phyloP scores from a whole-genome alignment of 2,797 vertebrate species.

The Telmatherina bonti region DNA sequence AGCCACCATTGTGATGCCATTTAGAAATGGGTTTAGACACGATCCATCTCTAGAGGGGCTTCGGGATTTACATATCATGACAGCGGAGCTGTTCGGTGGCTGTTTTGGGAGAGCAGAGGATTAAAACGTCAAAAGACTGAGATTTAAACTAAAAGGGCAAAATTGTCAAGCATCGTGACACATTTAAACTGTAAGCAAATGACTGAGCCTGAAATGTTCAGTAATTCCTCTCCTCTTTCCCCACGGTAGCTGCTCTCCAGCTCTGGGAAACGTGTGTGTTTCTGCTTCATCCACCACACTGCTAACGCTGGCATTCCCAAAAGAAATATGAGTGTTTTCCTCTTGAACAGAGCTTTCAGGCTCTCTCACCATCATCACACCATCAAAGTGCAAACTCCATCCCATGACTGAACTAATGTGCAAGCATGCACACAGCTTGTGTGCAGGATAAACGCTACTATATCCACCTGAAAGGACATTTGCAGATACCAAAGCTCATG shows the following conservation, averaged over 20 bases:
- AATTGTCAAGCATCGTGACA: conserved; percentile 2
- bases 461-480: background rate
- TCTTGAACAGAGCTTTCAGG: conserved; percentile 34
- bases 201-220: conserved; percentile 10
- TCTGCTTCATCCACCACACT: conserved; percentile 36
- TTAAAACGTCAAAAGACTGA: conserved; percentile 24
- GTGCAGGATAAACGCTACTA: background rate
- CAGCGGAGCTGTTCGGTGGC: background rate
- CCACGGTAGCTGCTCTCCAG: conserved; percentile 12
- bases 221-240: conserved; percentile 13
- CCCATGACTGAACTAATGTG: background rate
- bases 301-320: conserved; percentile 5
- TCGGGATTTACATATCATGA: conserved; percentile 24
- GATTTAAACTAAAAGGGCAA: conserved; percentile 42
- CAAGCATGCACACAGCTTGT: background rate
- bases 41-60: conserved; percentile 30
- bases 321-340: conserved; percentile 25
- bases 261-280: conserved; percentile 17
- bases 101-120: conserved; percentile 8
- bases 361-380: conserved; percentile 29
- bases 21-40: conserved; percentile 34
- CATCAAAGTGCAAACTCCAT: background rate
- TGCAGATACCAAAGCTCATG: background rate
- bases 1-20: conserved; percentile 13
- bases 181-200: conserved; percentile 33